Evolutionary conservation across 2,113 vertebrate genomes (phyloP).

Genomic region (Rostratula benghalensis): DNA sequence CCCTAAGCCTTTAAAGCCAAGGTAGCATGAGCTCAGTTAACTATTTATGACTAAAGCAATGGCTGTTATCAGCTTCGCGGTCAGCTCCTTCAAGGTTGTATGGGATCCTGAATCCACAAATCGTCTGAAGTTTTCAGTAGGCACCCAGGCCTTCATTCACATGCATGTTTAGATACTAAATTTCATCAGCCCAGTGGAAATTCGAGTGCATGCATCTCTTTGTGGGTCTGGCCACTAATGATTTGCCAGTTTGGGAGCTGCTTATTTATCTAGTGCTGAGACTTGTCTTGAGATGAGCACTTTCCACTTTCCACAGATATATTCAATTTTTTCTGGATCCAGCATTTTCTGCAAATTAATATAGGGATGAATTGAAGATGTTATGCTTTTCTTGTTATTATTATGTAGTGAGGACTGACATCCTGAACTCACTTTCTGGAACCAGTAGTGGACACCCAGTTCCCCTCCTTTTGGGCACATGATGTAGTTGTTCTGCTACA

Average conservation of each 20-base stretch:
- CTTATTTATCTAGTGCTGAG: background rate
- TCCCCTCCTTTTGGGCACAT: background rate
- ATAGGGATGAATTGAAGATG: background rate
- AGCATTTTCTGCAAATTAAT: background rate
- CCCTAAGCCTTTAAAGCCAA: background rate
- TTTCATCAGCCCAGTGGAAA: background rate
- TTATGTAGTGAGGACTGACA: background rate
- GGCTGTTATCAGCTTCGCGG: background rate
- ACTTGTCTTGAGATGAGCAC: background rate
- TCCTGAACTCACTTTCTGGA: background rate
- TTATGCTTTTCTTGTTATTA: background rate
- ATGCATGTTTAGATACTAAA: background rate
- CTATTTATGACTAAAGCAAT: background rate
- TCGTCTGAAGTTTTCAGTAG: background rate
- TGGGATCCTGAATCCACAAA: background rate
- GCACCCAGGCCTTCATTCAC: background rate
- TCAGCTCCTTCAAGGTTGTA: background rate
- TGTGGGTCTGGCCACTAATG: background rate
- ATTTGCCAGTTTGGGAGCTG: background rate
- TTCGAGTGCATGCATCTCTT: background rate
- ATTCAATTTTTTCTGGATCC: background rate
- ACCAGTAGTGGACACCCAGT: background rate
- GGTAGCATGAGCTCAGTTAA: background rate
- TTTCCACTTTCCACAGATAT: background rate
- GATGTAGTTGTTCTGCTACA: background rate